Evolutionary conservation across 2,113 vertebrate species (phyloP), one percentile per base, ranked within the genome.

Genomic region (Spheniscus mendiculus): DNA sequence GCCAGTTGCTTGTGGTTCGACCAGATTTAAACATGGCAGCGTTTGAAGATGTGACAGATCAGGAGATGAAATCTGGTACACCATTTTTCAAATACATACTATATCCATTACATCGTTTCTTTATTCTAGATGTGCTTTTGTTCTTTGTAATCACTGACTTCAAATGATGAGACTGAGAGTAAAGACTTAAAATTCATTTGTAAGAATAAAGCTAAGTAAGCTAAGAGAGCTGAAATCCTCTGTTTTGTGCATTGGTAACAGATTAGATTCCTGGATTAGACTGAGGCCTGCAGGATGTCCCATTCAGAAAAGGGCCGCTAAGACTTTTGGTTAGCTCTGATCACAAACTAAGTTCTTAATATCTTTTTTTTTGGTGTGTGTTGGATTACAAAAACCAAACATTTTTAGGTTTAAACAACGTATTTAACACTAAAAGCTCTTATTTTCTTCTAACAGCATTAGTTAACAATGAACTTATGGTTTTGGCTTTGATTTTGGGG

Each of bases 21-120:
- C 95, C 95, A 0, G 85, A 92, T 18, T 55, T 90, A 15, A 66
- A 83, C 6, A 2, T 21, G 12, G 88, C 97, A 22, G 67, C 94
- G 27, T 98, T 98, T 74, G 97, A 98, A 25, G 29, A 93, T 2
- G 97, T 98, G 87, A 65, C 98, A 11, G 97, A 98, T 56, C 66
- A 84, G 63, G 98, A 98, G 62, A 73, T 90, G 88, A 19, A 4
- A n/a, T 72, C 70, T 42, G 97, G 97, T 98, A 97, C 26, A 9
- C 16, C 18, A 3, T 6, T 55, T 70, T 12, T 40, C 49, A 20
- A 10, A 23, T 5, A 29, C 0, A 27, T 62, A 13, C 36, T 53
- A 6, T 11, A 61, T 7, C 10, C 22, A 8, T 15, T 50, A 80
- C n/a, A 9, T 59, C 26, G 23, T 22, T 47, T 42, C 52, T 72